Percentiles rank a stretch among this genome's conserved stretches.
These are phyloP conservation scores for Saguinus midas DNA, from an alignment of 2,113 vertebrate species.

Conservation along the genomic window DNA sequence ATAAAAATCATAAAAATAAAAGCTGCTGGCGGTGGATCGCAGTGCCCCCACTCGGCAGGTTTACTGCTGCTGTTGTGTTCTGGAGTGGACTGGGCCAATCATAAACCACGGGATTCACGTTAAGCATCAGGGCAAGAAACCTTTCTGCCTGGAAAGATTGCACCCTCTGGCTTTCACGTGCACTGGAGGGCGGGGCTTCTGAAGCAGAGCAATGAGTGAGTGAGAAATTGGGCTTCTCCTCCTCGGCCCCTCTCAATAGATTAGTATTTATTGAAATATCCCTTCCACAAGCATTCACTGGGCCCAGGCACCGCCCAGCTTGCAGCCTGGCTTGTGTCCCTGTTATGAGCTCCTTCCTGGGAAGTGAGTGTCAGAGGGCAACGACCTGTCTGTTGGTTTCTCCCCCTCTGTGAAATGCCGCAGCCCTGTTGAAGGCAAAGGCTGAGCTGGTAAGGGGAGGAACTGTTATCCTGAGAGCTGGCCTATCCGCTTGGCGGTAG, in stretches of 20 bases:
- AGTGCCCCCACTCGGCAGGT: background rate
- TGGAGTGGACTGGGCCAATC: background rate
- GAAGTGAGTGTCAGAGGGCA: fast-evolving
- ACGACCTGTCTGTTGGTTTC: fast-evolving
- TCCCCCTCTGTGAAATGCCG: background rate
- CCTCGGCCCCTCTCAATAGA: fast-evolving
- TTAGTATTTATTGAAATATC: background rate
- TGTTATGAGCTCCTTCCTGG: background rate
- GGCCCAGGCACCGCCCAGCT: fast-evolving
- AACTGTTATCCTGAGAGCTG: fast-evolving
- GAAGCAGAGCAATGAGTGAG: fast-evolving
- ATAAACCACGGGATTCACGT: background rate
- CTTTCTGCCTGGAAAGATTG: background rate
- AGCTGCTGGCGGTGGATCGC: no score
- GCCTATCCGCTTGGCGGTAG: fast-evolving
- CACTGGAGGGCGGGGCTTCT: fast-evolving
- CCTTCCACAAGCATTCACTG: fast-evolving
- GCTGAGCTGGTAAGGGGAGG: background rate
- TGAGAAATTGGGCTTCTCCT: background rate
- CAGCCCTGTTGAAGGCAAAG: fast-evolving
- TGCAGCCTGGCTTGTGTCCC: fast-evolving
- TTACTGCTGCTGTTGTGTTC: fast-evolving
- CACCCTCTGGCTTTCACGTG: fast-evolving
- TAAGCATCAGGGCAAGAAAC: background rate
- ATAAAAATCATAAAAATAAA: no score